Conservation (phyloP, 2,113 vertebrate genomes). For the Salvelinus namaycush region DNA sequence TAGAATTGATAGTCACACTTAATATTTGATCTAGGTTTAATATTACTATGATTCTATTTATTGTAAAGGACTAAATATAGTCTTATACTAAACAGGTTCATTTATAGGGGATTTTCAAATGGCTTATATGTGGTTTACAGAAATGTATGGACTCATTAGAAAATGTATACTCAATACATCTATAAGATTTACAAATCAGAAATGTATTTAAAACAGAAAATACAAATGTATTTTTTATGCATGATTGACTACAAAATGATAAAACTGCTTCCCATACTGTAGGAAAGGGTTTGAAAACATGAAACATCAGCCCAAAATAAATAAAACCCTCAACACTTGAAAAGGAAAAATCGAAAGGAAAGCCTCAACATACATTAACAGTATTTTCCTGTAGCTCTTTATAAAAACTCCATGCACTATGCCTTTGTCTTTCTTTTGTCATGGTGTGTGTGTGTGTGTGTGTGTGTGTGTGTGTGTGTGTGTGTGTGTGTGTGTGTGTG, state of each 20-base stretch:
- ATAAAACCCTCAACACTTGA: slow-evolving; percentile 9
- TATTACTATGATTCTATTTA: too few relatives aligned
- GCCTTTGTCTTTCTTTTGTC: slow-evolving; percentile 55
- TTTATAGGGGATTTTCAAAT: not conserved
- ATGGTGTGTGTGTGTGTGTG: slow-evolving; percentile 43
- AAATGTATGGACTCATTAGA: too few relatives aligned
- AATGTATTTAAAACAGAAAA: not conserved
- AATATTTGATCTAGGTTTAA: not conserved
- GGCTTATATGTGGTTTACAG: not conserved
- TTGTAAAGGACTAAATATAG: too few relatives aligned
- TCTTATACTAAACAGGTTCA: too few relatives aligned
- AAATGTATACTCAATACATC: not conserved
- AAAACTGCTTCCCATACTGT: too few relatives aligned
- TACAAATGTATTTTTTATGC: not conserved
- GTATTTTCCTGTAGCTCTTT: slow-evolving; percentile 13
- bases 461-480: slow-evolving; percentile 34
- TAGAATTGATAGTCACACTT: slow-evolving; percentile 49
- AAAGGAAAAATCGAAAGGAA: not conserved
- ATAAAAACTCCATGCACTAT: slow-evolving; percentile 21
- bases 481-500: slow-evolving; percentile 3
- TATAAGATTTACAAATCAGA: not conserved
- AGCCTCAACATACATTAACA: not conserved
- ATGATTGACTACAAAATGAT: too few relatives aligned
- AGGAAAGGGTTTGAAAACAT: not conserved
- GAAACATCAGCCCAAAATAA: not conserved